Evolutionary conservation across 2,888 invertebrate genomes (phyloP), one percentile per base, ranked within the genome.

Genomic region (Hydrotaea diabolus): DNA sequence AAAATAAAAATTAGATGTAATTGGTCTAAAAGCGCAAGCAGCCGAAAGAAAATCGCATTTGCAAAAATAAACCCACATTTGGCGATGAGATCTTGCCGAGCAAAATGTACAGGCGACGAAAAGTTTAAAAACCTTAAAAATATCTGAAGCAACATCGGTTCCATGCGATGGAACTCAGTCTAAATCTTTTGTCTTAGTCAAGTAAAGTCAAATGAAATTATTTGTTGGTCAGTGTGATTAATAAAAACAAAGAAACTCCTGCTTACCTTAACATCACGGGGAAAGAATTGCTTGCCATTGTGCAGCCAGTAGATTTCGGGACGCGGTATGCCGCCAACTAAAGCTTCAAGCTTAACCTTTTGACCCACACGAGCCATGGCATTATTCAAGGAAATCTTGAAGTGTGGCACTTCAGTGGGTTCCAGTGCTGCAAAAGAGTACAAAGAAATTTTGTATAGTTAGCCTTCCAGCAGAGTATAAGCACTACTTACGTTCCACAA

Each of bases 341-440:
- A 93, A 87, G 96, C 95, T 91, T 96, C 95, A 87, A 96, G 92
- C 91, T 95, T 95, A 88, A 96, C 93, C 91, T 95, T 95, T 89
- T 96, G 95, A 66, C 96, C 96, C 78, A 95, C 94, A 87, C 95
- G 93, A 8, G 95, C 95, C 94, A 95, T 95, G n/a, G 95, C 94
- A 91, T 96, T 95, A 2, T 94, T 94, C 46, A 96, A 92, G 2
- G 95, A 94, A 79, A 93, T 92, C 69, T 94, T 92, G 87, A 96
- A 95, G 77, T 91, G 92, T 15, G 96, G 96, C 80, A 93, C 91
- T 90, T 95, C 94, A n/a, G 94, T 93, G 53, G 94, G 94, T 88
- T 94, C 94, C 85, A 94, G 92, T 77, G 95, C 95, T 93, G 89
- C 82, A 66, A 87, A 59, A 19, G 57, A 77, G 9, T 43, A 53